Evolutionary conservation across 1,140 invertebrate species (phyloP), one percentile per base, ranked within the genome.

Genomic region (Formica exsecta): DNA sequence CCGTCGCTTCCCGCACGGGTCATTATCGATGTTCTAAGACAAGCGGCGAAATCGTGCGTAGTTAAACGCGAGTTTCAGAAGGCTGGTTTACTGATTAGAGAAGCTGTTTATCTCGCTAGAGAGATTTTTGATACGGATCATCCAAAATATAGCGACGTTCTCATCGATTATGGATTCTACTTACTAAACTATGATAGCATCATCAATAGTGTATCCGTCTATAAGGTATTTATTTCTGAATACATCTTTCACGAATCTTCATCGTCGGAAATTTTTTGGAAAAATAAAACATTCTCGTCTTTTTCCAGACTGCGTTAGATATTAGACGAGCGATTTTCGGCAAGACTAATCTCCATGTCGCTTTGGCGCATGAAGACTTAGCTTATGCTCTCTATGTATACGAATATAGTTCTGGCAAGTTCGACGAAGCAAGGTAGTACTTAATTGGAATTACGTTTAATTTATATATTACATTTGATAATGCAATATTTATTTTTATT

Each of bases 301-400:
- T 59, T 9, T 83, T 86, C 85, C 92, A 98, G 97, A 97, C 97
- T 92, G 98, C 98, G 0, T 93, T 98, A 87, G 95, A 96, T 48
- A 97, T 98, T 64, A 96, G 98, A 79, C 96, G 96, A 92, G 93
- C 95, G 79, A 96, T 98, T 91, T 99, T 98, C 95, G 97, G 98
- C 13, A 97, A 97, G 89, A 96, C 96, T 92, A 99, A 98, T 95
- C 96, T 99, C 76, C 97, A 97, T 92, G 97, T 99, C 75, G 98
- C 98, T 1, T 96, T 97, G 38, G 97, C 97, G 38, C 97, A 98
- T 94, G 98, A 99, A 95, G 98, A 99, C 95, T 95, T 99, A 16
- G 98, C 98, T 0, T 99, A 99, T 95, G 98, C 98, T 44, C 96
- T 98, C 22, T 99, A 99, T 93, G 98, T 99, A 11, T 96, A 97